A percentile compares a stretch with the other conserved stretches of the same genome.
Evolutionary conservation across 2,113 vertebrate genomes (phyloP).

Genomic region (Circaetus cinerascens): DNA sequence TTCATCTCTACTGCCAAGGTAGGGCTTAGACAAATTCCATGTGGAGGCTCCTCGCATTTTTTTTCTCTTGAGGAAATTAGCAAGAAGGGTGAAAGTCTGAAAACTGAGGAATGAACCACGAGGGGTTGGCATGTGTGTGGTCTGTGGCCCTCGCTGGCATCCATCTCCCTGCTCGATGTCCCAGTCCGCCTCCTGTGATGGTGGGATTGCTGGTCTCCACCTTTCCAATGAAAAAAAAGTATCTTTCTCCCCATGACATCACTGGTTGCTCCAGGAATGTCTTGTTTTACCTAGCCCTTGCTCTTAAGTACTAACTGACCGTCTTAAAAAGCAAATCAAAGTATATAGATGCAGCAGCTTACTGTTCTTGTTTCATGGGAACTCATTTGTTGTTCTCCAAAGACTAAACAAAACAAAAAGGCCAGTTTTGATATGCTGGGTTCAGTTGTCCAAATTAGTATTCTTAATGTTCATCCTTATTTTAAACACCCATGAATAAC

Average conservation of each 20-base stretch:
- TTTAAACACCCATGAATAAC: not conserved
- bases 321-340: not conserved
- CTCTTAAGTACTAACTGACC: not conserved
- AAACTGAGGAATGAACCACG: not conserved
- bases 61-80: not conserved
- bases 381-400: not conserved
- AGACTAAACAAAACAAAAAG: not conserved
- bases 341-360: not conserved
- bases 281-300: not conserved
- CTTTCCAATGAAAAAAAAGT: not conserved
- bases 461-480: not conserved
- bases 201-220: rapidly evolving
- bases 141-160: not conserved
- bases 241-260: not conserved
- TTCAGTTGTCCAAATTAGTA: conserved; percentile 11
- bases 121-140: rapidly evolving
- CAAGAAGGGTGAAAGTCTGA: not conserved
- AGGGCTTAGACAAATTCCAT: not conserved
- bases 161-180: not conserved
- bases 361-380: not conserved
- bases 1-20: not conserved
- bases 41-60: rapidly evolving
- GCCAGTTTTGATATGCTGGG: not conserved
- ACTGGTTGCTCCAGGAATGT: not conserved
- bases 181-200: not conserved